These are phyloP conservation scores for Muntiacus reevesi DNA, from an alignment of 2,113 vertebrate species.

Conservation along the genomic window DNA sequence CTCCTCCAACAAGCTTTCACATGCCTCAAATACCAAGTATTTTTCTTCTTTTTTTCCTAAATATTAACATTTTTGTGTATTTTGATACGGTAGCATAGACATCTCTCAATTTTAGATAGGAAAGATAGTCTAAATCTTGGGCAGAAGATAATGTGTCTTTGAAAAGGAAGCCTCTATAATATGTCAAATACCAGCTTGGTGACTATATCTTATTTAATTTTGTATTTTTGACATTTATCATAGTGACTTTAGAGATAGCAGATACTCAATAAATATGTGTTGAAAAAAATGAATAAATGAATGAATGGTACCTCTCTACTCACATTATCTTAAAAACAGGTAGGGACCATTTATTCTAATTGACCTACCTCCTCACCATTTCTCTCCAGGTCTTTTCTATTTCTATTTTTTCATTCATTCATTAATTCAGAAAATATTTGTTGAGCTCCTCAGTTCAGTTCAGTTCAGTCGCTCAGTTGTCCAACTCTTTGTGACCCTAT, in stretches of 20 bases:
- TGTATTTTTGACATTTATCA: neutral
- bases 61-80: neutral
- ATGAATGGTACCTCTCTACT: neutral
- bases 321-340: neutral
- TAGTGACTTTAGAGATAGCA: neutral
- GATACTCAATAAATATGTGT: neutral
- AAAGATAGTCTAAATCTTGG: neutral
- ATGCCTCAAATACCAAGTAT: neutral
- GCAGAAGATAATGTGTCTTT: neutral
- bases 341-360: neutral
- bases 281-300: neutral
- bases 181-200: neutral
- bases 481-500: neutral
- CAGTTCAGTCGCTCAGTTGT: neutral
- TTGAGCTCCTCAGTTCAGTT: neutral
- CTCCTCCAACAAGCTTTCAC: neutral
- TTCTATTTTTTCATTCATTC: neutral
- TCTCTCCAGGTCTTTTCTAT: neutral
- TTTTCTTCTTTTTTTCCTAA: neutral
- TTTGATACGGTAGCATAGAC: neutral
- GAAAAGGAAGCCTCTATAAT: neutral
- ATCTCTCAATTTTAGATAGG: neutral
- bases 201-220: neutral
- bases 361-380: neutral
- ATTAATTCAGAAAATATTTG: neutral